phyloP scores from a whole-genome alignment of 2,113 vertebrate species.

The Scopus umbretta region DNA sequence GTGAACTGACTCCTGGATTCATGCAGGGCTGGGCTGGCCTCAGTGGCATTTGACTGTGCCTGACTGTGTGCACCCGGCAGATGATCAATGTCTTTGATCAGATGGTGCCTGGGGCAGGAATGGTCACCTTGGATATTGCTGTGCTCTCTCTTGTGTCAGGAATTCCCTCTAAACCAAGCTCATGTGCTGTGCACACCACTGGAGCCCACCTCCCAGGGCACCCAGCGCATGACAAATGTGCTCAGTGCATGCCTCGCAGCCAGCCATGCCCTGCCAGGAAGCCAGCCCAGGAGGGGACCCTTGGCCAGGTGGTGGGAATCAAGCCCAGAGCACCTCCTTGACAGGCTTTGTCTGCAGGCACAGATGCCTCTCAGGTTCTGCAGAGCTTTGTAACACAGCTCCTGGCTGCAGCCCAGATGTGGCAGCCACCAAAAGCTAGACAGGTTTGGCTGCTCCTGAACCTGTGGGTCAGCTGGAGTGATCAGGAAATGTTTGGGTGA shows the following conservation, averaged over 20 bases:
- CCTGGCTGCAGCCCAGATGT: neutral
- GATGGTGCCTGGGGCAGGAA: neutral
- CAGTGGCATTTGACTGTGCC: neutral
- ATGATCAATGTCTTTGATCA: neutral
- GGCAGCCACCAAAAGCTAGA: neutral
- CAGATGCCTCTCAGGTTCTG: neutral
- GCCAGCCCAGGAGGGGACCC: neutral
- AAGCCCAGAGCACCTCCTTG: neutral
- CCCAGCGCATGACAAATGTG: fast-evolving
- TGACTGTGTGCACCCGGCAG: fast-evolving
- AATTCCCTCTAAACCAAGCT: neutral
- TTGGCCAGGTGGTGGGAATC: neutral
- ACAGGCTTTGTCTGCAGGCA: neutral
- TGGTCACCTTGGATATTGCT: neutral
- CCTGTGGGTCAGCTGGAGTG: fast-evolving
- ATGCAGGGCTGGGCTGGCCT: neutral
- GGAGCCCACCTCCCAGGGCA: neutral
- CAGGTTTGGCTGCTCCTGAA: neutral
- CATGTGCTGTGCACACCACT: fast-evolving
- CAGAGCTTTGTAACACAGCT: fast-evolving
- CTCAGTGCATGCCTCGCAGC: fast-evolving
- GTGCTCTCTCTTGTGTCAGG: neutral
- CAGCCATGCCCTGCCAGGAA: fast-evolving
- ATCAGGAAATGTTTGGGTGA: neutral
- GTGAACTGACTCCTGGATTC: neutral